Conservation (phyloP, 2,113 vertebrate genomes). For the Platichthys stellatus region DNA sequence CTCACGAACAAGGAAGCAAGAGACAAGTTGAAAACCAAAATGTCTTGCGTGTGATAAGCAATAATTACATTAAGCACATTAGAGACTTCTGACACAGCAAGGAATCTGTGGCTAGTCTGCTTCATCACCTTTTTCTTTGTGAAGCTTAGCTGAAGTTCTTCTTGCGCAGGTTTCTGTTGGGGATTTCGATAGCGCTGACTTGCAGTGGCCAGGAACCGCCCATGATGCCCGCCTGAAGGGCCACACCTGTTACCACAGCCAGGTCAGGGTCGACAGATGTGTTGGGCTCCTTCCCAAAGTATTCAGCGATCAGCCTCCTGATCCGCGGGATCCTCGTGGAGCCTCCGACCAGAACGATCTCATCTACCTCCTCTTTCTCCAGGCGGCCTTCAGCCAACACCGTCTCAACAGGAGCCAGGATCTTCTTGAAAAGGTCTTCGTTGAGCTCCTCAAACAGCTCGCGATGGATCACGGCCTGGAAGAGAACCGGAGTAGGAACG, state of each 20-base stretch:
- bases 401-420: slow-evolving; percentile 89
- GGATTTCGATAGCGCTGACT: slow-evolving; percentile 97
- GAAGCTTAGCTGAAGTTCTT: slow-evolving; percentile 90
- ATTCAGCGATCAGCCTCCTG: slow-evolving; percentile 89
- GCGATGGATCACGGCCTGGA: slow-evolving; percentile 85
- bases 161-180: slow-evolving; percentile 93
- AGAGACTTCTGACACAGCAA: slow-evolving; percentile 26
- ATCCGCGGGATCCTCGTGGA: slow-evolving; percentile 96
- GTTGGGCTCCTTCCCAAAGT: slow-evolving; percentile 95
- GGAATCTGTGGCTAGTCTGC: background rate
- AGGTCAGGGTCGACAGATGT: slow-evolving; percentile 95
- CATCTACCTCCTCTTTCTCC: slow-evolving; percentile 89
- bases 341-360: slow-evolving; percentile 95
- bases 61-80: slow-evolving; percentile 12
- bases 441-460: slow-evolving; percentile 92
- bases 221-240: slow-evolving; percentile 96
- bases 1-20: background rate
- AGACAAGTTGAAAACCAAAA: background rate
- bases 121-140: background rate
- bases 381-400: slow-evolving; percentile 91
- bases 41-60: slow-evolving; percentile 5
- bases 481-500: slow-evolving; percentile 72
- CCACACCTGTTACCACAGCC: slow-evolving; percentile 93
- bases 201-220: slow-evolving; percentile 97
- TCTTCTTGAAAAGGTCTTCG: slow-evolving; percentile 95